These are phyloP conservation scores for Nasonia giraulti DNA, from an alignment of 1,140 invertebrate species.

Conservation along the genomic window DNA sequence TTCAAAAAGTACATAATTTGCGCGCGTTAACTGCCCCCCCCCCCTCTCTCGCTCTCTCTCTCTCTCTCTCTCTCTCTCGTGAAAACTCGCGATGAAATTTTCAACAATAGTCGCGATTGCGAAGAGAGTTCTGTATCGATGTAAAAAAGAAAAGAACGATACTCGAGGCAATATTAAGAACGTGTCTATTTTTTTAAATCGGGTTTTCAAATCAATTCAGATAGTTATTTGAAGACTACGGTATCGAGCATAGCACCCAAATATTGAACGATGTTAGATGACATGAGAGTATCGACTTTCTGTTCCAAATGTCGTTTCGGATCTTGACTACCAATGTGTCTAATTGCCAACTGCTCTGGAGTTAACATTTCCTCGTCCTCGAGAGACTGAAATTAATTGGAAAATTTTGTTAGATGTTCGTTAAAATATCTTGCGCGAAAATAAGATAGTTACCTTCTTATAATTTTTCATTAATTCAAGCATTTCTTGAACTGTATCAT, in stretches of 20 bases:
- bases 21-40: no score
- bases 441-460: constrained; percentile 85
- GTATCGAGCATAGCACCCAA: constrained; percentile 99
- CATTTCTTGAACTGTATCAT: constrained; percentile 97
- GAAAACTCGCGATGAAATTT: no score
- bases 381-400: constrained; percentile 79
- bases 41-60: no score
- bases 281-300: constrained; percentile 97
- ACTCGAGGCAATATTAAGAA: constrained; percentile 53
- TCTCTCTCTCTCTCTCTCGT: no score
- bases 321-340: constrained; percentile 99
- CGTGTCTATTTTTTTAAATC: constrained; percentile 56
- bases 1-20: no score
- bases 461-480: constrained; percentile 98
- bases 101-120: no score
- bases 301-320: constrained; percentile 99
- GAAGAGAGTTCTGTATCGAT: no score
- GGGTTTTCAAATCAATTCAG: constrained; percentile 42
- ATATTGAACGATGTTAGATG: constrained; percentile 98
- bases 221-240: constrained; percentile 91
- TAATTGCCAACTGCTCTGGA: constrained; percentile 98
- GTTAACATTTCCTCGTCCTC: constrained; percentile 99
- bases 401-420: constrained; percentile 32
- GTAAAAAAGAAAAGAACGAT: constrained; percentile 15
- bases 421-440: constrained; percentile 1